Evolutionary conservation across 2,888 invertebrate genomes (phyloP), one percentile per base, ranked within the genome.

Genomic region (Piscicola geometra): DNA sequence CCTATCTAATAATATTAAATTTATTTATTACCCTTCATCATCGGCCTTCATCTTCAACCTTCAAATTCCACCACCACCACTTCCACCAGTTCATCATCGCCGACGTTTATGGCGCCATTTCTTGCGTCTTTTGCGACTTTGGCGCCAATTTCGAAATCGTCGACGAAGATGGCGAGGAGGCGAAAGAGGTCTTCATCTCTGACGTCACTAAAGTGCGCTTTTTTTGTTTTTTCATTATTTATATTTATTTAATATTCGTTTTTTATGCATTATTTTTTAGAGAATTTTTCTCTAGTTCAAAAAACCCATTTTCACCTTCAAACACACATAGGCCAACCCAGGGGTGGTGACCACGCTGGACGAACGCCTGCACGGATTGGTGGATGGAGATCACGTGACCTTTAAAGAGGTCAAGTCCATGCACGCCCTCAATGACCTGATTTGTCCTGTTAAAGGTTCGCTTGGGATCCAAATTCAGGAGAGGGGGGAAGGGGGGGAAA

Each of bases 111-210:
- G 86, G 86, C 0, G 79, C 85, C 30, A 83, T 84, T 79, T 81
- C 81, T 75, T 81, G 82, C 76, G 79, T 80, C 2, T 86, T 86
- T 80, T 83, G 83, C 81, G 86, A 86, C 78, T 85, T 86, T 82
- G 86, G 86, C 1, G 82, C 82, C 75, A 72, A 78, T 47, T 86
- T 86, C 82, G 83, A 84, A 67, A 82, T 85, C 1, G 71, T 80
- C 64, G 86, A 86, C 79, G 69, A 80, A 0, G 83, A 82, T 71
- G 85, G 85, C 64, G 86, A 86, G 78, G 84, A 85, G 75, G 81
- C 83, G 0, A 83, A 82, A 76, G 84, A 85, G 76, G 80, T 82
- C 1, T 84, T 85, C 76, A 81, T 86, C 41, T 79, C 81, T 32
- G 81, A 81, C 75, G 82, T 86, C 18, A 82, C 84, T 2, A 84